Evolutionary conservation across 2,888 invertebrate species (phyloP), one percentile per base, ranked within the genome.

Genomic region (Pachycephus smyrnensis): DNA sequence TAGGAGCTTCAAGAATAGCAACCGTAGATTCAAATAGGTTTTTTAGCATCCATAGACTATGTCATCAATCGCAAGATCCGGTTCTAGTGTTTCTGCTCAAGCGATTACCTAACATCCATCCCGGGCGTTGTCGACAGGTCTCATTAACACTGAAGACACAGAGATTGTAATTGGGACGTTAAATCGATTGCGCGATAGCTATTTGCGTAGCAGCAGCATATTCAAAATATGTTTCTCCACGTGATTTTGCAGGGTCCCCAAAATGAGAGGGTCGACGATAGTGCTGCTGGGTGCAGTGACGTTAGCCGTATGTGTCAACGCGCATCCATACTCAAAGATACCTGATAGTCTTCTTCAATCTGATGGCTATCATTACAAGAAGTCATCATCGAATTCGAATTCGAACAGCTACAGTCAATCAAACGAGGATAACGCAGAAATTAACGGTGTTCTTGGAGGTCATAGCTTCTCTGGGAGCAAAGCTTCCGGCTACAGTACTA

Each of bases 261-360:
- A 80, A 77, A 89, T 89, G 88, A 85, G 79, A 77, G 79, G 82
- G 80, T 80, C 80, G 31, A 80, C 83, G 77, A 80, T 82, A 79
- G 77, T 87, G 40, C 78, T 88, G 81, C 81, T 88, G 32, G 84
- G 83, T 75, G 83, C 86, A 78, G 84, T 81, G 76, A 80, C 83
- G 76, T 85, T 85, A 71, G 80, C 71, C 73, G 81, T 81, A 30
- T 80, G 80, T 36, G 84, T 75, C 35, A 82, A 82, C 69, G 86
- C 84, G 15, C 80, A 81, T 11, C 85, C 88, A 3, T 86, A 87
- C 68, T 82, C 85, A 2, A 83, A 81, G 32, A 82, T 83, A n/a
- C 69, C 80, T 15, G 84, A 86, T 37, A 77, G 77, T 23, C 76
- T 77, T 23, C 77, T 77, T 4, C 76, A 68, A 71, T 77, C 75